phyloP scores from a whole-genome alignment of 2,797 vertebrate genomes.

The Perdix hodgsoniae region DNA sequence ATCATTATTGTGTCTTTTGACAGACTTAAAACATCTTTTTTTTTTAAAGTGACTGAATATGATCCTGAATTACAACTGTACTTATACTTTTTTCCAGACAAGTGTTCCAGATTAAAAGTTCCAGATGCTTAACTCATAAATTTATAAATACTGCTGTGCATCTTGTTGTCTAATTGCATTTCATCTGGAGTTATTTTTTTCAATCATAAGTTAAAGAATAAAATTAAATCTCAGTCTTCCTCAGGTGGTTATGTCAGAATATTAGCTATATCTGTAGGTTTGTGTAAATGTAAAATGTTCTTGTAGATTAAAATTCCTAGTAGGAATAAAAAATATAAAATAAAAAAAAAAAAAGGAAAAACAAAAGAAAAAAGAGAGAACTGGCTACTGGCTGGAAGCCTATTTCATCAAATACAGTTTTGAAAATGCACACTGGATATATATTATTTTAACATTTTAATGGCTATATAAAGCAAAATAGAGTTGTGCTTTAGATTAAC shows the following conservation, averaged over 20 bases:
- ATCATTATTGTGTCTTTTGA: not conserved
- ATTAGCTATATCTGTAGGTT: not conserved
- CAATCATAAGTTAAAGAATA: not conserved
- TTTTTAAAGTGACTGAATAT: not conserved
- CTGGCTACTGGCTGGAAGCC: fast-evolving
- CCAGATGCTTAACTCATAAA: not conserved
- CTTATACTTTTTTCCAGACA: not conserved
- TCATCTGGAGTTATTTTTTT: not conserved
- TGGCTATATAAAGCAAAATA: not conserved
- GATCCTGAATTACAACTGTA: not conserved
- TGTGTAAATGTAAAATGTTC: not conserved
- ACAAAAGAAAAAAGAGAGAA: too few relatives aligned
- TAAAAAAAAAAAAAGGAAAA: too few relatives aligned
- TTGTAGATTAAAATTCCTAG: not conserved
- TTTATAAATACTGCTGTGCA: not conserved
- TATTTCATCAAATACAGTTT: not conserved
- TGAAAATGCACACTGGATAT: not conserved
- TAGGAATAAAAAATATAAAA: not conserved
- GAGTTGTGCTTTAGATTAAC: not conserved
- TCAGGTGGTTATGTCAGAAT: not conserved
- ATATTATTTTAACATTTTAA: not conserved
- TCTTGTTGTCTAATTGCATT: not conserved
- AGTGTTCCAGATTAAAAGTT: not conserved
- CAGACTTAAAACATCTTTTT: not conserved
- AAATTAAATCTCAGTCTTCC: not conserved